A percentile compares a stretch with the other conserved stretches of the same genome.
Evolutionary conservation across 2,113 vertebrate species (phyloP).

Genomic region (Gymnocephalus cernua): DNA sequence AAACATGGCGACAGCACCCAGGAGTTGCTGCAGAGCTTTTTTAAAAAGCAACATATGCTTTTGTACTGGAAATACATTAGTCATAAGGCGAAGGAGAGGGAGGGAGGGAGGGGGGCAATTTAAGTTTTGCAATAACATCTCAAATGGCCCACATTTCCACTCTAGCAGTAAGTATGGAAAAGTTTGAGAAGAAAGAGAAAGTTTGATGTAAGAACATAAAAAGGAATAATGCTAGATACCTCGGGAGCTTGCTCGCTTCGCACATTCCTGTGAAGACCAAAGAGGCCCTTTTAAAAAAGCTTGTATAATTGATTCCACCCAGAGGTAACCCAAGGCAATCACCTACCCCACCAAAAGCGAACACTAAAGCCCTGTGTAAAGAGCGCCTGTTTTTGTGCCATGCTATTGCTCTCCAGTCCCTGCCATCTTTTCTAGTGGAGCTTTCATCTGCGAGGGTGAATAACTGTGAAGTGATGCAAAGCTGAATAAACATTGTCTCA

Average conservation of each 20-base stretch:
- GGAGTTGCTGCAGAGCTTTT: slow-evolving; percentile 43
- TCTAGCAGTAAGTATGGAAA: slow-evolving; percentile 62
- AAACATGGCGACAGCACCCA: slow-evolving; percentile 38
- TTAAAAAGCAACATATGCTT: slow-evolving; percentile 61
- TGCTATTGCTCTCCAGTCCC: slow-evolving; percentile 20
- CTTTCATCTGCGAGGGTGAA: slow-evolving; percentile 71
- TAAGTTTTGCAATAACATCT: slow-evolving; percentile 70
- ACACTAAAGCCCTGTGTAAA: slow-evolving; percentile 56
- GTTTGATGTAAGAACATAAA: slow-evolving; percentile 75
- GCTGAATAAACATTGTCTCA: slow-evolving; percentile 77
- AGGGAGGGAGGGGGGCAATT: slow-evolving; percentile 25
- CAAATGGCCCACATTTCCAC: slow-evolving; percentile 70
- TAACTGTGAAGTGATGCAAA: slow-evolving; percentile 59
- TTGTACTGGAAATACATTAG: slow-evolving; percentile 59
- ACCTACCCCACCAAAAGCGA: slow-evolving; percentile 53
- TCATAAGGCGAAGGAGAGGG: slow-evolving; percentile 47
- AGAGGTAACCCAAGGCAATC: slow-evolving; percentile 76
- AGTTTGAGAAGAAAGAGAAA: slow-evolving; percentile 71
- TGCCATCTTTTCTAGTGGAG: slow-evolving; percentile 37
- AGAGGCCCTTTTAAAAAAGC: slow-evolving; percentile 73
- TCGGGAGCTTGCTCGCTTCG: slow-evolving; percentile 56
- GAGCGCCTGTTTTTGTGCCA: slow-evolving; percentile 38
- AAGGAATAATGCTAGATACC: slow-evolving; percentile 65
- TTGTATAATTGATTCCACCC: slow-evolving; percentile 78
- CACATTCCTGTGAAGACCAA: slow-evolving; percentile 67